Evolutionary conservation across 1,140 invertebrate species (phyloP).

Genomic region (Tribolium castaneum): DNA sequence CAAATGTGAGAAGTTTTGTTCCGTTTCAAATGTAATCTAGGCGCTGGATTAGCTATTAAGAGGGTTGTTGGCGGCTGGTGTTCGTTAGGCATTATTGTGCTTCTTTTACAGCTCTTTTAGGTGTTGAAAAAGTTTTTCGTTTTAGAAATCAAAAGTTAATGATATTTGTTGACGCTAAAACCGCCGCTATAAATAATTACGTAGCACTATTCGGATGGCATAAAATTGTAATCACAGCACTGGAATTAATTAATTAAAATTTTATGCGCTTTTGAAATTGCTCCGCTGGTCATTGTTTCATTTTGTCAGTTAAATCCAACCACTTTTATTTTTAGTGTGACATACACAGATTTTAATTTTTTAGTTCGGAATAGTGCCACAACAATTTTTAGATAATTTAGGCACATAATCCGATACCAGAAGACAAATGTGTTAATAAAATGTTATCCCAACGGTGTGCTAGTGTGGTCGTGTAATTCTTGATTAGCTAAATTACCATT

Average conservation of each 20-base stretch:
- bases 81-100: slow-evolving; percentile 16
- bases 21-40: background rate
- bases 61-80: background rate
- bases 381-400: background rate
- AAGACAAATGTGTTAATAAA: background rate
- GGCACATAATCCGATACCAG: background rate
- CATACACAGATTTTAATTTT: too few relatives aligned
- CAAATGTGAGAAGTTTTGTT: slow-evolving; percentile 7
- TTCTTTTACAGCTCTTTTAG: background rate
- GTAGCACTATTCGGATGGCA: background rate
- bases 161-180: too few relatives aligned
- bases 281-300: background rate
- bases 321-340: too few relatives aligned
- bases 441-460: background rate
- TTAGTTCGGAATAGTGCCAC: too few relatives aligned
- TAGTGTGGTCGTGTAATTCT: background rate
- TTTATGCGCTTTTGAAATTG: background rate
- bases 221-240: background rate
- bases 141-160: background rate
- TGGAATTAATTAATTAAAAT: background rate
- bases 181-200: background rate
- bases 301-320: background rate
- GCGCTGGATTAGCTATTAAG: slow-evolving; percentile 15
- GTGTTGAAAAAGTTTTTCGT: background rate
- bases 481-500: background rate